Conservation (phyloP, 2,113 vertebrate species). For the Euleptes europaea region DNA sequence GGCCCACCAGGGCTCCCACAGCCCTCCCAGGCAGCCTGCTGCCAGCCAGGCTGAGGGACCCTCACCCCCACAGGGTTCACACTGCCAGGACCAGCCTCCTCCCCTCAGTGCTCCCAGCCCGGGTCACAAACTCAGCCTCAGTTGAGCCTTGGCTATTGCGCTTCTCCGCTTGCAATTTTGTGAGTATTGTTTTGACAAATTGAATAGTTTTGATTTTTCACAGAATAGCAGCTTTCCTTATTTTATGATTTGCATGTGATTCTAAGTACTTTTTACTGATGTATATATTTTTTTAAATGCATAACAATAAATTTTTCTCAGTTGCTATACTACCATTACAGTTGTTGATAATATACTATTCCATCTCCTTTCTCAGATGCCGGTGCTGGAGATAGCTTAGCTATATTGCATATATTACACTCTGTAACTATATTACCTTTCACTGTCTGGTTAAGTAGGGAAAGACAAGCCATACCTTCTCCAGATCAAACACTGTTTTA, state of each 20-base stretch:
- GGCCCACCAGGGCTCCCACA: too few relatives aligned
- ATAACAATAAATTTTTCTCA: too few relatives aligned
- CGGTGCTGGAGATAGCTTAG: neutral
- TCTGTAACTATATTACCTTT: neutral
- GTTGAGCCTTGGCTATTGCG: too few relatives aligned
- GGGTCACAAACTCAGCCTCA: too few relatives aligned
- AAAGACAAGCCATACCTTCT: neutral
- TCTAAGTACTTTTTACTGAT: neutral
- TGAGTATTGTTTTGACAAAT: too few relatives aligned
- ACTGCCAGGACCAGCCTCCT: too few relatives aligned
- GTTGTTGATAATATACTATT: too few relatives aligned
- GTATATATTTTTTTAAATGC: neutral
- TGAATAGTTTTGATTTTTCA: neutral
- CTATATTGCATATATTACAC: neutral
- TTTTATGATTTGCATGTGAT: neutral
- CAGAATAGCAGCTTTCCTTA: neutral
- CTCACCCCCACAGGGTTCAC: too few relatives aligned
- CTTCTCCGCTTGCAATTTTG: neutral
- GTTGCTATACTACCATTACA: too few relatives aligned
- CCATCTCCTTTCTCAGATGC: neutral
- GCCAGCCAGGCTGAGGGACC: too few relatives aligned
- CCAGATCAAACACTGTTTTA: neutral
- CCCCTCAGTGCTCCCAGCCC: too few relatives aligned
- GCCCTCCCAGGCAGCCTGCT: too few relatives aligned
- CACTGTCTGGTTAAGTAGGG: neutral